These are phyloP conservation scores for Struthidea cinerea DNA, from an alignment of 2,113 vertebrate genomes.

Conservation along the genomic window DNA sequence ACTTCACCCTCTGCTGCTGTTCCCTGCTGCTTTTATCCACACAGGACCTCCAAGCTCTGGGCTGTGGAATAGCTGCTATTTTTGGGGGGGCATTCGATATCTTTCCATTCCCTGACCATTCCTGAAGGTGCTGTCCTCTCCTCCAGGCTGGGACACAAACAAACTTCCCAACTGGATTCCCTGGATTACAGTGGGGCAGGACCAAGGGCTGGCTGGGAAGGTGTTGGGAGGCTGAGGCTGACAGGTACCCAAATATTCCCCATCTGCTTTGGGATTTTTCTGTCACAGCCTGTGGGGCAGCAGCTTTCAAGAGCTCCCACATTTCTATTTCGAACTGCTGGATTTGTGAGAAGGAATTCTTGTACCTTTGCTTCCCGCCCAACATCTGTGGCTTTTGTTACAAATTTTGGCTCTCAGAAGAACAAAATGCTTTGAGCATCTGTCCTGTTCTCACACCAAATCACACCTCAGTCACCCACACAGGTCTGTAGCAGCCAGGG, in stretches of 20 bases:
- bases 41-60: neutral
- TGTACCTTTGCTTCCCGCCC: neutral
- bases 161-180: neutral
- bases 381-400: neutral
- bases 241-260: neutral
- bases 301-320: neutral
- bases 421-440: neutral
- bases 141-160: neutral
- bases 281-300: neutral
- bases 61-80: constrained; percentile 42
- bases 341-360: neutral
- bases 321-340: neutral
- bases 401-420: neutral
- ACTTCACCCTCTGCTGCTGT: constrained; percentile 5
- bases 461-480: neutral
- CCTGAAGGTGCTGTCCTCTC: neutral
- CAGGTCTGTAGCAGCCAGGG: neutral
- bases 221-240: neutral
- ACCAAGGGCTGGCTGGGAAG: neutral
- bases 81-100: neutral
- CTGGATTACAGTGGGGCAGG: neutral
- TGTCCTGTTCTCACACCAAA: neutral
- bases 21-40: constrained; percentile 21
- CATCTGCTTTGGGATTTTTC: neutral
- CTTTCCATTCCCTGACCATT: constrained; percentile 1